Percentiles rank a stretch among this genome's conserved stretches.
phyloP scores from a whole-genome alignment of 1,140 invertebrate genomes.

The Choristoneura fumiferana region DNA sequence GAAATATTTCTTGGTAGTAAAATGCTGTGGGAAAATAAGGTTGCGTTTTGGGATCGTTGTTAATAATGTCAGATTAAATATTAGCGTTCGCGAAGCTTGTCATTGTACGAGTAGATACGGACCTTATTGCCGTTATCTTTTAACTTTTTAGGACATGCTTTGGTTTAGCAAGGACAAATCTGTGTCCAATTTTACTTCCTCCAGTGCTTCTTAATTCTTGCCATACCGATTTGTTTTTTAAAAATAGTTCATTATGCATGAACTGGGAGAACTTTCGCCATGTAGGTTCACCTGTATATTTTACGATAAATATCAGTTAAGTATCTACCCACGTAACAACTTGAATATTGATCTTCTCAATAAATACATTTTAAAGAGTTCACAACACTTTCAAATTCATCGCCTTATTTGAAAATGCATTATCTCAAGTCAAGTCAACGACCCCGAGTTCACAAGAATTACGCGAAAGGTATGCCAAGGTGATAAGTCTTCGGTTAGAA shows the following conservation, averaged over 20 bases:
- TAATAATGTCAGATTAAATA: no score
- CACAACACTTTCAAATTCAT: constrained; percentile 6
- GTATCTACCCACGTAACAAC: neutral
- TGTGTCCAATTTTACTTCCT: no score
- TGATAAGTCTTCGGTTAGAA: constrained; percentile 52
- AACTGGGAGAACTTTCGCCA: constrained; percentile 8
- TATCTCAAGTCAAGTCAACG: constrained; percentile 38
- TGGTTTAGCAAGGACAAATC: no score
- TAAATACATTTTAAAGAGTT: neutral
- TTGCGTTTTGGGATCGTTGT: no score
- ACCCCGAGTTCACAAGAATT: constrained; percentile 50
- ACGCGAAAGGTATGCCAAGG: constrained; percentile 59
- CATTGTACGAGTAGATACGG: no score
- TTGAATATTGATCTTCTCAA: constrained; percentile 6
- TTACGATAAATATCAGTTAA: constrained; percentile 2
- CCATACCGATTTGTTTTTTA: no score
- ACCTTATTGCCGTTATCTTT: no score
- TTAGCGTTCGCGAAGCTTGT: no score
- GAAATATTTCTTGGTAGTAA: no score
- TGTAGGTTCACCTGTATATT: neutral
- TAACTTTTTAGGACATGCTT: no score
- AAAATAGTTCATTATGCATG: neutral
- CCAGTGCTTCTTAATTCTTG: no score
- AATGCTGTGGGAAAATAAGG: no score
- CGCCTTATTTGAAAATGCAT: constrained; percentile 13